Conservation (phyloP, 2,797 vertebrate species). For the Anableps anableps region DNA sequence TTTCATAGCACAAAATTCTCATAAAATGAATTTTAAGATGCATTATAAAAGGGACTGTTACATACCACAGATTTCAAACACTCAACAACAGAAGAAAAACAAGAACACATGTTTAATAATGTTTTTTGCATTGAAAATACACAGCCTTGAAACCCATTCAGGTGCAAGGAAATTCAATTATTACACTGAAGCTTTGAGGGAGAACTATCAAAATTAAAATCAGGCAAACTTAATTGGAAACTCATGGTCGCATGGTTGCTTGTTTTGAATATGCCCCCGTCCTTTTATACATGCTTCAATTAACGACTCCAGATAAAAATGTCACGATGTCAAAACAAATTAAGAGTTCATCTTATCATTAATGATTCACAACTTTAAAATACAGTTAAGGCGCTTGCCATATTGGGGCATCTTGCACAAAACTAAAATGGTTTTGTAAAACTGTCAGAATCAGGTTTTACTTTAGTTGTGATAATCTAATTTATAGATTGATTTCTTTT, state of each 20-base stretch:
- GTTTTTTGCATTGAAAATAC: background rate
- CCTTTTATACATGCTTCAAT: slow-evolving; percentile 7
- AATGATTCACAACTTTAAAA: background rate
- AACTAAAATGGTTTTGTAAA: background rate
- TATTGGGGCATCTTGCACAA: background rate
- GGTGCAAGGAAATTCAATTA: background rate
- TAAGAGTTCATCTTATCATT: background rate
- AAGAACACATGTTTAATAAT: background rate
- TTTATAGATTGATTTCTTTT: background rate
- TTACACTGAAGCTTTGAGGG: background rate
- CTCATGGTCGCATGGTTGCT: background rate
- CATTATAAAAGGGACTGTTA: background rate
- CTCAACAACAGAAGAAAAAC: background rate
- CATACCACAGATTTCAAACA: background rate
- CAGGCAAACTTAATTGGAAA: slow-evolving; percentile 3
- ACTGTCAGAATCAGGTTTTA: background rate
- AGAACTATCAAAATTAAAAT: slow-evolving; percentile 3
- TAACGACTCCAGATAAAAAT: slow-evolving; percentile 9
- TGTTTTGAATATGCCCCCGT: slow-evolving; percentile 1
- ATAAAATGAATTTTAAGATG: background rate
- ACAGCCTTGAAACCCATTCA: background rate
- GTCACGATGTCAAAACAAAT: slow-evolving; percentile 13
- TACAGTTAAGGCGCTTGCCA: background rate
- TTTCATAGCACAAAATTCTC: background rate
- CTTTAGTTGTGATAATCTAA: background rate